Conservation (phyloP, 2,113 vertebrate species). For the Lycocorax pyrrhopterus region DNA sequence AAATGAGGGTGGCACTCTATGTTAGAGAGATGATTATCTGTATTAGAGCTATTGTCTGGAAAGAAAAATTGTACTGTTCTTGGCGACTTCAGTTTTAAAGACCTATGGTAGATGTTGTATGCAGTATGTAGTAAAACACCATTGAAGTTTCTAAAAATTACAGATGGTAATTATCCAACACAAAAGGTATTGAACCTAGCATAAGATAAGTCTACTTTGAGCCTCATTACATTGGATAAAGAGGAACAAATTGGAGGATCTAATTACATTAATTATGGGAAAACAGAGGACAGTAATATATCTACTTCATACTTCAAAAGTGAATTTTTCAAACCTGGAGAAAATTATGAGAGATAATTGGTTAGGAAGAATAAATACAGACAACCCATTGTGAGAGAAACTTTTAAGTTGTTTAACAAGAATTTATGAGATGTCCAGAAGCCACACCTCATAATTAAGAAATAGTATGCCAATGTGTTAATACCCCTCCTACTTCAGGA, state of each 20-base stretch:
- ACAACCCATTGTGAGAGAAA: background rate
- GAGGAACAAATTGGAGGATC: background rate
- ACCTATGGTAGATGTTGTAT: background rate
- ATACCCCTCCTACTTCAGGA: background rate
- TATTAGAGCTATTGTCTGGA: background rate
- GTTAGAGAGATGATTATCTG: background rate
- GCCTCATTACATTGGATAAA: background rate
- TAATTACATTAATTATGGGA: constrained; percentile 16
- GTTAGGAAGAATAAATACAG: constrained; percentile 24
- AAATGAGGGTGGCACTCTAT: background rate
- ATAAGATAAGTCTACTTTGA: constrained; percentile 17
- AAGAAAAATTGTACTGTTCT: background rate
- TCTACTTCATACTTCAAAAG: background rate
- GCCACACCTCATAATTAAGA: background rate
- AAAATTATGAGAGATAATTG: background rate
- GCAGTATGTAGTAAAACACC: background rate
- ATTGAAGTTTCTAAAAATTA: constrained; percentile 14
- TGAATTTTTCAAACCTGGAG: background rate
- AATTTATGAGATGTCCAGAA: background rate
- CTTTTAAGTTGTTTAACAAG: background rate
- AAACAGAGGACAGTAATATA: background rate
- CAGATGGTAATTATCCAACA: constrained; percentile 8
- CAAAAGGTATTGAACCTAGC: constrained; percentile 7
- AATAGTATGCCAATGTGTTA: background rate
- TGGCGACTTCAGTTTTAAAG: background rate